Evolutionary conservation across 2,888 invertebrate genomes (phyloP).

Genomic region (Caenorhabditis sp.): DNA sequence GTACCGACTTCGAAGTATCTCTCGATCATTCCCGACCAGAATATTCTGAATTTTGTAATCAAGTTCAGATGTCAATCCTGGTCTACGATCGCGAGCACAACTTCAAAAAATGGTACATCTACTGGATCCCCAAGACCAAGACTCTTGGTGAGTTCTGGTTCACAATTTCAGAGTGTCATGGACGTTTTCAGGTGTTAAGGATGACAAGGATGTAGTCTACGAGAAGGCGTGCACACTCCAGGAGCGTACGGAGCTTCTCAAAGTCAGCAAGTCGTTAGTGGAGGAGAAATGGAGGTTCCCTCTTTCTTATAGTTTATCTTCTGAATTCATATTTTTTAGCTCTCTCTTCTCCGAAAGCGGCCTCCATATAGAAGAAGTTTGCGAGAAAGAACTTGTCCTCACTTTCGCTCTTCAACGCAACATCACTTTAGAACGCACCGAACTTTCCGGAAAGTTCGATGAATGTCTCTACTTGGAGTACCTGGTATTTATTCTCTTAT

Average conservation of each 20-base stretch:
- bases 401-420: constrained; percentile 63
- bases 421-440: constrained; percentile 58
- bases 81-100: constrained; percentile 65
- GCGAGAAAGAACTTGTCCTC: constrained; percentile 62
- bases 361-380: constrained; percentile 63
- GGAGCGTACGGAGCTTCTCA: constrained; percentile 63
- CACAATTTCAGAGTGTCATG: not conserved
- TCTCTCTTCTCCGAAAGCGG: constrained; percentile 65
- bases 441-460: constrained; percentile 57
- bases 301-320: not conserved
- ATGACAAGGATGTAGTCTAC: constrained; percentile 60
- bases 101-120: constrained; percentile 65
- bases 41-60: not conserved
- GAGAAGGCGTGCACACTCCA: constrained; percentile 55
- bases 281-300: constrained; percentile 72
- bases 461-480: constrained; percentile 61
- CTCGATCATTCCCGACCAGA: constrained; percentile 1
- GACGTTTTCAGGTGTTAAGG: constrained; percentile 60
- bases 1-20: constrained; percentile 59
- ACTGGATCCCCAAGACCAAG: constrained; percentile 64
- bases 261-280: constrained; percentile 67
- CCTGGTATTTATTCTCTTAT: constrained; percentile 41
- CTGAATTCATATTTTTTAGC: constrained; percentile 34
- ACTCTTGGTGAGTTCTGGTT: constrained; percentile 49
- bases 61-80: constrained; percentile 58